Conservation (phyloP, 2,113 vertebrate species). For the Trogon melanurus region DNA sequence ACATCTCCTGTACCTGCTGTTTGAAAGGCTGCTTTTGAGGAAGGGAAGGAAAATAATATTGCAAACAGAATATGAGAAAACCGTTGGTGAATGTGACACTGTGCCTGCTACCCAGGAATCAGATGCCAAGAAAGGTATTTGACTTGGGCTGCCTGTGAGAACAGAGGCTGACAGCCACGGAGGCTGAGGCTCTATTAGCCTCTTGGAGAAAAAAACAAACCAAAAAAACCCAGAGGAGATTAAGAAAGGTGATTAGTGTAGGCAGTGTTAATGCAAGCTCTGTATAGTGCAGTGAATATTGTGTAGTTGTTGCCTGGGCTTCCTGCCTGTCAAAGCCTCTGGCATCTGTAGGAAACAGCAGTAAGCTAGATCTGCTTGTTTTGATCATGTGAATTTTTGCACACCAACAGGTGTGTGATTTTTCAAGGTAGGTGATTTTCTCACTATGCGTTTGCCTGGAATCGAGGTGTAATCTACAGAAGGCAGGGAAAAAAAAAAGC, state of each 20-base stretch:
- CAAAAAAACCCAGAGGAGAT: neutral
- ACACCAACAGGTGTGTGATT: fast-evolving
- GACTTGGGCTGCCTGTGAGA: neutral
- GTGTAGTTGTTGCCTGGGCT: neutral
- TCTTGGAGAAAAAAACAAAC: neutral
- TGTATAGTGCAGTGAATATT: neutral
- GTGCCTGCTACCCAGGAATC: neutral
- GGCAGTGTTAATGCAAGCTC: neutral
- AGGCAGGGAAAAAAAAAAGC: neutral
- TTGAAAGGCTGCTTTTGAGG: neutral
- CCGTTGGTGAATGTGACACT: neutral
- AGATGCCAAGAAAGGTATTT: neutral
- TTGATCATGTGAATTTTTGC: neutral
- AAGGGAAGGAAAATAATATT: neutral
- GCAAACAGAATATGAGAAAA: neutral
- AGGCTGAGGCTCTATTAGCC: neutral
- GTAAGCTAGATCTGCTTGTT: neutral
- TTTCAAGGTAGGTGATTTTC: neutral
- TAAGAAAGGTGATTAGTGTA: neutral
- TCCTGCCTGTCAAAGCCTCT: neutral
- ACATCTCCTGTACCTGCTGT: neutral
- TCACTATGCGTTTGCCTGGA: neutral
- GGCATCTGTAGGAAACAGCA: neutral
- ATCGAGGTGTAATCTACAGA: neutral
- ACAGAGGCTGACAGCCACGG: neutral